Percentiles rank a stretch among this genome's conserved stretches.
Evolutionary conservation across 2,888 invertebrate genomes (phyloP).

Genomic region (Lottia scabra): DNA sequence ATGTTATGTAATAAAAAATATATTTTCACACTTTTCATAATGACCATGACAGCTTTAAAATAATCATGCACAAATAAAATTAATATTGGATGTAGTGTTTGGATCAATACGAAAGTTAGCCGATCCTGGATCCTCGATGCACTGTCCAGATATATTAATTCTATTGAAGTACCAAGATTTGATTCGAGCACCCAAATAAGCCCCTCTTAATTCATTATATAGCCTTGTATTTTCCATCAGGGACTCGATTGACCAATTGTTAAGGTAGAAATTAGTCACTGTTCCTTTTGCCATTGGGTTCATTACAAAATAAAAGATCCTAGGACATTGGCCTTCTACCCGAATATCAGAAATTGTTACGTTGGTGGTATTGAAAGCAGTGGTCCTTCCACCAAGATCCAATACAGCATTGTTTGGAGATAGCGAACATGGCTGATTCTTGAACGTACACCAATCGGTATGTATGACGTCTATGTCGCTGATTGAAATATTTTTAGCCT

Average conservation of each 20-base stretch:
- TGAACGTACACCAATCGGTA: constrained; percentile 19
- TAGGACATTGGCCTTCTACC: constrained; percentile 3
- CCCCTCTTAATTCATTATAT: constrained; percentile 8
- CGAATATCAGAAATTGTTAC: constrained; percentile 1
- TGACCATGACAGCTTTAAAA: no score
- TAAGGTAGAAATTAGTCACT: constrained; percentile 5
- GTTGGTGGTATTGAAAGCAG: background rate
- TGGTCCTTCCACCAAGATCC: constrained; percentile 6
- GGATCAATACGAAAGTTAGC: background rate
- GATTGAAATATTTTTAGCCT: constrained; percentile 1
- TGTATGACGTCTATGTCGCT: constrained; percentile 20
- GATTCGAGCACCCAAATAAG: background rate
- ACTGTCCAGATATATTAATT: background rate
- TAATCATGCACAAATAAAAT: background rate
- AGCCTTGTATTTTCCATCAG: constrained; percentile 8
- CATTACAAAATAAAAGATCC: constrained; percentile 10
- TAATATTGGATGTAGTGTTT: background rate
- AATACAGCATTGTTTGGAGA: constrained; percentile 4
- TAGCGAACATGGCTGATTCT: constrained; percentile 9
- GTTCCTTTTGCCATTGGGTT: background rate
- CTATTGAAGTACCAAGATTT: background rate
- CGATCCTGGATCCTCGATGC: background rate
- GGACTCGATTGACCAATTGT: constrained; percentile 8
- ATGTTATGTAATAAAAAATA: no score
- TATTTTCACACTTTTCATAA: no score